Percentiles rank a stretch among this genome's conserved stretches.
Conservation (phyloP, 1,140 invertebrate genomes). For the Microplitis demolitor region DNA sequence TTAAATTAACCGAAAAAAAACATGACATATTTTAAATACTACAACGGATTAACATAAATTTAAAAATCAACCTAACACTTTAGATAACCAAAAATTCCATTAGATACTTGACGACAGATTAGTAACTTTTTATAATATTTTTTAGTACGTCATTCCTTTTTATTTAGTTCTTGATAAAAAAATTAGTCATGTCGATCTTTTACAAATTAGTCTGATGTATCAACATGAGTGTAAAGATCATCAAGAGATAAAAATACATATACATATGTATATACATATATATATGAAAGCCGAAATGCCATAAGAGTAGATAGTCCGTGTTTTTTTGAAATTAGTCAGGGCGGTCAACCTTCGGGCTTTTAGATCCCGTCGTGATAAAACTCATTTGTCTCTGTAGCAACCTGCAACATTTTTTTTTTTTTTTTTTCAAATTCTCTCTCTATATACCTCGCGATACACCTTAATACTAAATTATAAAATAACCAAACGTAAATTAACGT, state of each 20-base stretch:
- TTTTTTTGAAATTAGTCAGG: conserved; percentile 1
- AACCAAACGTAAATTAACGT: too few species aligned
- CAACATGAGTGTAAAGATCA: conserved; percentile 3
- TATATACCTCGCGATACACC: too few species aligned
- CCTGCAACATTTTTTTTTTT: not conserved
- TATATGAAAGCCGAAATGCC: not conserved
- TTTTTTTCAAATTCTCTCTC: not conserved
- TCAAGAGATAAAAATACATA: not conserved
- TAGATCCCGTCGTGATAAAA: not conserved
- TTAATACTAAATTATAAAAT: too few species aligned
- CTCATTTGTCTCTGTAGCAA: not conserved
- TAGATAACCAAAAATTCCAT: too few species aligned
- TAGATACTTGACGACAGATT: too few species aligned
- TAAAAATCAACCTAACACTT: too few species aligned
- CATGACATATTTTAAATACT: too few species aligned
- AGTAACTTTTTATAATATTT: too few species aligned
- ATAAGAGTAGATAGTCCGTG: not conserved
- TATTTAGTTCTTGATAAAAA: not conserved
- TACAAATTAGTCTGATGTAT: conserved; percentile 4
- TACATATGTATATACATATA: too few species aligned
- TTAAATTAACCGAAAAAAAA: too few species aligned
- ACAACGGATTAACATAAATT: too few species aligned
- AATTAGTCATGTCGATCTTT: conserved; percentile 1
- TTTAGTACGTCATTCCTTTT: not conserved
- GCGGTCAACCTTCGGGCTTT: not conserved